Conservation (phyloP, 2,113 vertebrate genomes). For the Centropus unirufus region DNA sequence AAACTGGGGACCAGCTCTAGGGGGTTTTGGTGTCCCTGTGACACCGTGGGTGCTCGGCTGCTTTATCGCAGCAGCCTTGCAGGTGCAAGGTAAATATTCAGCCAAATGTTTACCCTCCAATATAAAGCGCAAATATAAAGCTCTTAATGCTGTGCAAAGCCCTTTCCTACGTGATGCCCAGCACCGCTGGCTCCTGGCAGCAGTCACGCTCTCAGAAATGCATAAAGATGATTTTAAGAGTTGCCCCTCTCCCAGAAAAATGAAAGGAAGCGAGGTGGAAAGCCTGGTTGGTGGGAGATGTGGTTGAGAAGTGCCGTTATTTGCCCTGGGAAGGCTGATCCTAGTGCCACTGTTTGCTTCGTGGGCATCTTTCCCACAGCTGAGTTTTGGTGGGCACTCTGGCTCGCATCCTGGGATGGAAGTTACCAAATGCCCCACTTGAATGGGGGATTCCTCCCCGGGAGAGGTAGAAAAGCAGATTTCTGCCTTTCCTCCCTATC, state of each 20-base stretch:
- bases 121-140: background rate
- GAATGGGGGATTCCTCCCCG: background rate
- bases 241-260: background rate
- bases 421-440: background rate
- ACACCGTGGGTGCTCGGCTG: fast-evolving
- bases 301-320: fast-evolving
- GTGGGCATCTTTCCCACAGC: fast-evolving
- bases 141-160: background rate
- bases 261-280: fast-evolving
- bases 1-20: background rate
- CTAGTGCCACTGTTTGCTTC: background rate
- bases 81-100: background rate
- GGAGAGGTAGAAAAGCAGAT: background rate
- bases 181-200: background rate
- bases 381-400: background rate
- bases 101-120: background rate
- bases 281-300: background rate
- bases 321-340: background rate
- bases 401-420: background rate
- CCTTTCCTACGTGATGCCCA: background rate
- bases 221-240: fast-evolving
- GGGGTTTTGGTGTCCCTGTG: background rate
- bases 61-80: background rate
- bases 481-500: fast-evolving
- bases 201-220: background rate